Evolutionary conservation across 2,888 invertebrate genomes (phyloP).

Genomic region (Xylota sylvarum): DNA sequence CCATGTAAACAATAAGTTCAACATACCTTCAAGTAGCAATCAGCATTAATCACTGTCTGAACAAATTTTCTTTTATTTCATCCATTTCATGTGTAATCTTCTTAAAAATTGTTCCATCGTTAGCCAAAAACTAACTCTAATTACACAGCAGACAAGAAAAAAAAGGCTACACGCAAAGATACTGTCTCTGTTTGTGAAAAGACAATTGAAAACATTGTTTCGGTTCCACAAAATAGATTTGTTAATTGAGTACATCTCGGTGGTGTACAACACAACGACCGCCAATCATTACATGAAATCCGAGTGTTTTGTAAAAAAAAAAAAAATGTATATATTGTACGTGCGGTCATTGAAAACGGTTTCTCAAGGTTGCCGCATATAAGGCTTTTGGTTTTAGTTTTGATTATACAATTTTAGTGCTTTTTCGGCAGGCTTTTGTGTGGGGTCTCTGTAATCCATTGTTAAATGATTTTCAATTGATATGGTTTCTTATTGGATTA

Average conservation of each 20-base stretch:
- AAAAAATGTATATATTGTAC: constrained; percentile 1
- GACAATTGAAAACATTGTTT: constrained; percentile 33
- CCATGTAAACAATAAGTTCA: constrained; percentile 21
- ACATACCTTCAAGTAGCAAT: constrained; percentile 16
- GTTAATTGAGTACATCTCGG: constrained; percentile 35
- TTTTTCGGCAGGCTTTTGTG: background rate
- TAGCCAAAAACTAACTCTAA: constrained; percentile 12
- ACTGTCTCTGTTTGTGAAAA: constrained; percentile 8
- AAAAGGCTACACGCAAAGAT: background rate
- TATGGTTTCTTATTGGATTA: constrained; percentile 53
- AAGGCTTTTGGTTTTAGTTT: background rate
- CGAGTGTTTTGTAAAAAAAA: constrained; percentile 21
- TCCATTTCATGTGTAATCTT: background rate
- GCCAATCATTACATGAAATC: constrained; percentile 42
- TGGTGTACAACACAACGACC: constrained; percentile 10
- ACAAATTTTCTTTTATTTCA: background rate
- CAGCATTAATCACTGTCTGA: constrained; percentile 10
- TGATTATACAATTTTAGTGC: constrained; percentile 6
- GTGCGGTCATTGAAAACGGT: constrained; percentile 58
- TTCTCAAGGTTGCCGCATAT: constrained; percentile 47
- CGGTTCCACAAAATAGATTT: constrained; percentile 22
- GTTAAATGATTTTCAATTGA: constrained; percentile 50
- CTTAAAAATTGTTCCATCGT: constrained; percentile 14
- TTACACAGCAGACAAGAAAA: background rate
- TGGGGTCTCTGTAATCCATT: constrained; percentile 18